Base-by-base conservation (phyloP, 2,113 vertebrate genomes). In the Pipa parva region DNA sequence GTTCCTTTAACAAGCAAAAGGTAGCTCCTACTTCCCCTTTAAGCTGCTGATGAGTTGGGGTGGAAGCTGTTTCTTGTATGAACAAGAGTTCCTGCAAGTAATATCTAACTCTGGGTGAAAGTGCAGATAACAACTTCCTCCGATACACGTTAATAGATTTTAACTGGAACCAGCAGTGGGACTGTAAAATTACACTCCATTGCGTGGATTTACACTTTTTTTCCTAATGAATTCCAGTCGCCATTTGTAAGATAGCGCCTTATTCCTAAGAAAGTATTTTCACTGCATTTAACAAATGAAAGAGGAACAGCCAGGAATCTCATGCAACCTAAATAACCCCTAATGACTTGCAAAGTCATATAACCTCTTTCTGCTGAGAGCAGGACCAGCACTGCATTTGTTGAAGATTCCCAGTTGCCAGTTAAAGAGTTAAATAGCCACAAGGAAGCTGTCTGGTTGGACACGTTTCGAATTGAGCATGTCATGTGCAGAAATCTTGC, bases 401-500 rank as follows among this genome's bases (percentile, higher is more conserved):
- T 36, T 36, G 10, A 42, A 42, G 13, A 42, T 42, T 7, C 39
- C 13, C 39, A 42, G 39, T 49, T 9, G 20, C 7, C 6, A 24
- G 46, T 4, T 2, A 20, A 24, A 6, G 46, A 9, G 46, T 22
- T 22, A 22, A 24, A 24, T 4, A 49, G 46, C 39, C 17, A 42
- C 17, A 48, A 7, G 18, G 45, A 48, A 48, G n/a, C 17, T 49
- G 46, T 21, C 21, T 7, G 3, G 21, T 21, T 22, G 39, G 49
- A 63, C 24, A 25, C 25, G 60, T 24, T 12, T 18, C 4, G 42
- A 17, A 63, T 22, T 24, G 20, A 22, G 46, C 9, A 49, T 48
- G 45, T 48, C 45, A 2, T 49, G 21, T 37, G 29, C 11, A 39
- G 61, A 24, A 63, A 63, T 52, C 22, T 52, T 63, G 20, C 46